Evolutionary conservation across 2,797 vertebrate genomes (phyloP).

Genomic region (Apogon talboti): DNA sequence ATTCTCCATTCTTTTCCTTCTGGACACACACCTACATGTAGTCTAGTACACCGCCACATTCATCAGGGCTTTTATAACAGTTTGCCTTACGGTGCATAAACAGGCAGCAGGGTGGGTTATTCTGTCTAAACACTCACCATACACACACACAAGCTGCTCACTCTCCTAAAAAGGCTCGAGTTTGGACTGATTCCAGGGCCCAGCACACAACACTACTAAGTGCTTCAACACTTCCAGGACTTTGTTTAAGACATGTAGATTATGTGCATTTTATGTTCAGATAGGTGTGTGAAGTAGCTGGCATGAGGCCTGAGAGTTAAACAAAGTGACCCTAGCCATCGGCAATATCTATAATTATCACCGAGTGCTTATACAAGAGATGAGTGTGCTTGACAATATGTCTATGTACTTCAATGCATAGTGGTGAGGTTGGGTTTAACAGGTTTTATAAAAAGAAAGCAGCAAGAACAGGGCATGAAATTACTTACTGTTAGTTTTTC

Average conservation of each 20-base stretch:
- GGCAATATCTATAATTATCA: constrained; percentile 15
- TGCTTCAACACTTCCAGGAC: constrained; percentile 53
- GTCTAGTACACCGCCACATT: constrained; percentile 40
- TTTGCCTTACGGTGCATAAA: constrained; percentile 70
- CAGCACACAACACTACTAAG: constrained; percentile 45
- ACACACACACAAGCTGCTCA: constrained; percentile 30
- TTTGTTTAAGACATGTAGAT: constrained; percentile 37
- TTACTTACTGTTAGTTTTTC: constrained; percentile 10
- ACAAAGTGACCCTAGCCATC: constrained; percentile 49
- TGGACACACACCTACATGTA: constrained; percentile 19
- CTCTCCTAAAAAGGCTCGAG: constrained; percentile 75
- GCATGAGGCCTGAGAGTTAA: constrained; percentile 26
- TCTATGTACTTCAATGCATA: neutral
- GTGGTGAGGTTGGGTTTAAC: constrained; percentile 1
- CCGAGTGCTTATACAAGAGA: constrained; percentile 4
- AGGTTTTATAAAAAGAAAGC: constrained; percentile 13
- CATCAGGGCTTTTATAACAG: constrained; percentile 60
- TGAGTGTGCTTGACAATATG: neutral
- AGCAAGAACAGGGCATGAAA: constrained; percentile 1
- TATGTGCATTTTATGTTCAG: constrained; percentile 8
- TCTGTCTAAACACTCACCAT: constrained; percentile 71
- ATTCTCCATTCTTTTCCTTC: constrained; percentile 9
- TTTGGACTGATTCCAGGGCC: constrained; percentile 61
- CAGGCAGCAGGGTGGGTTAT: constrained; percentile 57
- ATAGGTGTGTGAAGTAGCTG: constrained; percentile 21